Evolutionary conservation across 2,888 invertebrate genomes (phyloP), one percentile per base, ranked within the genome.

Genomic region (Lithophane socia): DNA sequence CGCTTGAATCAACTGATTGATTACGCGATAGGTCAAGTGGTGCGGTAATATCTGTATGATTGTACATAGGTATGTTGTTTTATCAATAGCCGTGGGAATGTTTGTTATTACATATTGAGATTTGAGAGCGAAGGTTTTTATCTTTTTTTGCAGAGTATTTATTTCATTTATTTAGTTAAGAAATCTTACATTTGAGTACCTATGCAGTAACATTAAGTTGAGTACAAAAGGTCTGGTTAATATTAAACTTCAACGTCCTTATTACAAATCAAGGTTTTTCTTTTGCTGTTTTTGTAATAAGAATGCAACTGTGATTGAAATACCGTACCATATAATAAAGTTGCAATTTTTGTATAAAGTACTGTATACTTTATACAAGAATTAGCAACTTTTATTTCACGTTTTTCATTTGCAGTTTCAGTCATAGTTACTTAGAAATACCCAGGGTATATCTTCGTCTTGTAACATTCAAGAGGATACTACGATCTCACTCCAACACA

Each of bases 1-100:
- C 68, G 68, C 65, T 67, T 73, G 63, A 80, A 80, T 80, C 56
- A 70, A 66, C 69, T 80, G 86, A 86, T 84, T 84, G 86, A 84
- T 84, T 82, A 64, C 69, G 21, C 10, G 71, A 73, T 82, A 82
- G 79, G 78, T 70, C 78, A 78, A 82, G 69, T 70, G 78, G 29
- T 61, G 21, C 4, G 44, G 2, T 52, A 29, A 47, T 63, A 56
- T 60, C 42, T 29, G 24, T 64, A n/a, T 63, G 66, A 56, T 56
- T 63, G 24, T 58, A 2, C 4, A 21, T 58, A 37, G 37, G 37
- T 37, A 64, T 13, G 42, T 16, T 9, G 0, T 13, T 13, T 21
- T 42, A 18, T 66, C 18, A 42, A 12, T 64, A 52, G 10, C 24
- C 18, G 7, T 21, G 4, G 8, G 0, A 66, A 49, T 66, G 24